Base-by-base conservation (phyloP, 2,888 invertebrate species). In the Panorpa germanica region DNA sequence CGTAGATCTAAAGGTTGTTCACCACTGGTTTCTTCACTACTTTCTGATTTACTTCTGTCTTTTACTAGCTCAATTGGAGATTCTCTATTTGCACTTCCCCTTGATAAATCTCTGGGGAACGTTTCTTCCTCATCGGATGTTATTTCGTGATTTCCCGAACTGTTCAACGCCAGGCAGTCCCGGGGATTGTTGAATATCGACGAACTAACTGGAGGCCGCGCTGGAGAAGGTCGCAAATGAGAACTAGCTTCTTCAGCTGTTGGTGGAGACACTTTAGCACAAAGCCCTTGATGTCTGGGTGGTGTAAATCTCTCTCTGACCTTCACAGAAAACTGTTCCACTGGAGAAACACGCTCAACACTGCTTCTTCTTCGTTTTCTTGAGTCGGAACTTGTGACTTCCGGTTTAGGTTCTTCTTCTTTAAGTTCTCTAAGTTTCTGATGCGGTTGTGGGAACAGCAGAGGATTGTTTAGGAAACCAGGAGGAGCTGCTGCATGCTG, bases 1-100 rank as follows among this genome's bases (percentile, higher is more conserved):
- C 77, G 71, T 37, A 83, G 55, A 51, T 83, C 83, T 25, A 83
- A 52, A 1, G 83, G 82, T 45, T 74, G 69, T 35, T 76, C 74
- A 4, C 56, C 55, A 29, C 57, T 54, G 34, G n/a, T n/a, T n/a
- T n/a, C n/a, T n/a, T n/a, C n/a, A n/a, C n/a, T n/a, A n/a, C n/a
- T n/a, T 32, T 52, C 52, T 3, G 47, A 39, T 8, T 35, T 57
- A 8, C 51, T 49, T 19, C 54, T 49, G 15, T 41, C 43, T 1
- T 40, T 40, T 8, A 39, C 40, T 8, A 39, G 40, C 33, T 45
- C 52, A 33, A 53, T 55, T 2, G 57, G 52, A 13, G 57, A 50
- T 42, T 58, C 57, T 44, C 55, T 57, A 2, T 53, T 53, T 22
- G 49, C 38, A 22, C 42, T 42, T 12, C 22, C 38, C 17, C 44